A percentile compares a stretch with the other conserved stretches of the same genome.
Conservation (phyloP, 2,888 invertebrate genomes). For the Zygothrica quintamaculata region DNA sequence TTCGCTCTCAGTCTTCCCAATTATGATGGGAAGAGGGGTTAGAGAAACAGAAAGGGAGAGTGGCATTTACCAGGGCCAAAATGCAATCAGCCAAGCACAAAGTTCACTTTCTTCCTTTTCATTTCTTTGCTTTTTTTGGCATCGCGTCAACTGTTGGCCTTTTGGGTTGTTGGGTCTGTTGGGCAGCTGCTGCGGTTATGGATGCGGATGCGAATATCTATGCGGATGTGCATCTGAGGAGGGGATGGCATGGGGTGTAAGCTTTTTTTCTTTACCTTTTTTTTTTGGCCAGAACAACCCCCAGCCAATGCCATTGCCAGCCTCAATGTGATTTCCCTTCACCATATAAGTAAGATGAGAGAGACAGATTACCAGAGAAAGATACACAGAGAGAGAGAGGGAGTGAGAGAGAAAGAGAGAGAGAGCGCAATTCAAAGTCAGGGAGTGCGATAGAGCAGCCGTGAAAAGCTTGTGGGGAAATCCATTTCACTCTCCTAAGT, state of each 20-base stretch:
- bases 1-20: slow-evolving; percentile 56
- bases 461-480: slow-evolving; percentile 46
- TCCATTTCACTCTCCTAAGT: slow-evolving; percentile 2
- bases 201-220: slow-evolving; percentile 7
- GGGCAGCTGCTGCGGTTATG: slow-evolving; percentile 27
- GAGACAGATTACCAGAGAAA: slow-evolving; percentile 1
- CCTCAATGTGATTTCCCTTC: slow-evolving; percentile 78
- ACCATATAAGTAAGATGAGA: slow-evolving; percentile 40
- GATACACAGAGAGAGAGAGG: neutral
- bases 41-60: slow-evolving; percentile 1
- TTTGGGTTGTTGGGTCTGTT: slow-evolving; percentile 26
- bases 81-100: slow-evolving; percentile 72
- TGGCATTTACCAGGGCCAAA: slow-evolving; percentile 47
- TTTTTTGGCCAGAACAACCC: slow-evolving; percentile 62
- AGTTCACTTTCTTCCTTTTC: slow-evolving; percentile 63
- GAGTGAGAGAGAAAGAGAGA: neutral
- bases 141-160: slow-evolving; percentile 65
- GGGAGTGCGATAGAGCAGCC: slow-evolving; percentile 8
- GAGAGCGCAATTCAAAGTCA: too few species aligned
- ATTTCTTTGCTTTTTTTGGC: slow-evolving; percentile 57
- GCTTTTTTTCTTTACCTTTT: slow-evolving; percentile 42
- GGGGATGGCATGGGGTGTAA: slow-evolving; percentile 13
- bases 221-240: slow-evolving; percentile 9
- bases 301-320: slow-evolving; percentile 81
- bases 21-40: slow-evolving; percentile 1